Conservation (phyloP, 2,888 invertebrate species). For the Dasypolia templi region DNA sequence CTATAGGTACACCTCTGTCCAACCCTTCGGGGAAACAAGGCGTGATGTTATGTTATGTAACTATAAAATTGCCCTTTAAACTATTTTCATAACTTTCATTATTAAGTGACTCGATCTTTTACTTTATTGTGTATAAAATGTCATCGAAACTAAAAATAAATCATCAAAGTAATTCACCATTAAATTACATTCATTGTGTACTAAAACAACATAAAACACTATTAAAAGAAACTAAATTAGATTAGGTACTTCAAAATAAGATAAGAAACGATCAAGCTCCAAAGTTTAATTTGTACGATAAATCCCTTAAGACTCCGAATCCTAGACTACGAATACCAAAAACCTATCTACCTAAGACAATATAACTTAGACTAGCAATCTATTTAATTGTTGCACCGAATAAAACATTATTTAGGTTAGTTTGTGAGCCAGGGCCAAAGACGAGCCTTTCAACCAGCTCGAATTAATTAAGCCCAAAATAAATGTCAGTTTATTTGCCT, state of each 20-base stretch:
- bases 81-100: not conserved
- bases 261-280: conserved; percentile 19
- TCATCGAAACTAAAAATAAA: not conserved
- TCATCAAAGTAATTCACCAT: not conserved
- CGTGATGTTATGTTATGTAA: no score
- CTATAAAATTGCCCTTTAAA: no score
- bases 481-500: conserved; percentile 40
- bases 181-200: conserved; percentile 9
- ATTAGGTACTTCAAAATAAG: conserved; percentile 30
- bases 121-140: not conserved
- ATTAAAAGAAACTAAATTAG: conserved; percentile 18
- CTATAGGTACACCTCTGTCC: no score
- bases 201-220: not conserved
- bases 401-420: conserved; percentile 56
- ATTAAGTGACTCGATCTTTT: not conserved
- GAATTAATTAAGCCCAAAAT: conserved; percentile 46
- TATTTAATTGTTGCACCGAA: conserved; percentile 57
- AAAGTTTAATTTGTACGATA: conserved; percentile 37
- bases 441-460: conserved; percentile 37
- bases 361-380: conserved; percentile 50
- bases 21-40: no score
- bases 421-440: conserved; percentile 48
- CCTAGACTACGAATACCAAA: conserved; percentile 23
- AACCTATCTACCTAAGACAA: conserved; percentile 22
- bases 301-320: conserved; percentile 35